Conservation (phyloP, 2,113 vertebrate genomes). For the Dolichallabes microphthalmus region DNA sequence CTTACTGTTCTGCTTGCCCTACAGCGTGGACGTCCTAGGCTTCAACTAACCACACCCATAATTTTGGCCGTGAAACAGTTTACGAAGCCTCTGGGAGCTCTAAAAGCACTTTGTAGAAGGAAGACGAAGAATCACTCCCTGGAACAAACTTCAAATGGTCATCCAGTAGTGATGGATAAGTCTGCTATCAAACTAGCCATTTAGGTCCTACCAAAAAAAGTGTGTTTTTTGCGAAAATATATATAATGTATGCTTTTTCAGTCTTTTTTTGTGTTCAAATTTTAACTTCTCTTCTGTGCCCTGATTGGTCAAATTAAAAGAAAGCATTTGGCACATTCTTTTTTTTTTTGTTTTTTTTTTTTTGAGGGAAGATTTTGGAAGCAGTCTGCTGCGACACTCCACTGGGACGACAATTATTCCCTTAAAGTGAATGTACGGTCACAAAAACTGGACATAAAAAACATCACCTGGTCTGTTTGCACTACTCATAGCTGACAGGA, state of each 20-base stretch:
- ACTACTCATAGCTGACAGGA: neutral
- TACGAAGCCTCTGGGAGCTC: neutral
- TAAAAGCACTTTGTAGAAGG: slow-evolving; percentile 4
- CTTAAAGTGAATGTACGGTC: neutral
- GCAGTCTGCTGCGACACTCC: neutral
- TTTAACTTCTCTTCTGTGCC: neutral
- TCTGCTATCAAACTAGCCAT: neutral
- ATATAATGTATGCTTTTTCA: too few relatives aligned
- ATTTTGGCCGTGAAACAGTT: neutral
- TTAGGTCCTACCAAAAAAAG: neutral
- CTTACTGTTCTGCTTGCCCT: neutral
- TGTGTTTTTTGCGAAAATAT: neutral
- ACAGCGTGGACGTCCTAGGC: neutral
- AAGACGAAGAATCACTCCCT: neutral
- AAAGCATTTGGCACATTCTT: neutral
- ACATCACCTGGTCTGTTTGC: neutral
- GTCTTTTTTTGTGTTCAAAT: neutral
- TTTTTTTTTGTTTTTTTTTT: neutral
- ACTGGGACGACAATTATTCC: neutral
- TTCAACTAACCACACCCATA: neutral
- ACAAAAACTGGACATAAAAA: neutral
- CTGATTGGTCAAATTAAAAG: neutral
- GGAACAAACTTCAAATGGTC: neutral
- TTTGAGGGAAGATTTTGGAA: neutral
- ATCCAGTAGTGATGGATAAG: neutral